A percentile compares a stretch with the other conserved stretches of the same genome.
Evolutionary conservation across 2,797 vertebrate genomes (phyloP).

Genomic region (Sebastes itinus): DNA sequence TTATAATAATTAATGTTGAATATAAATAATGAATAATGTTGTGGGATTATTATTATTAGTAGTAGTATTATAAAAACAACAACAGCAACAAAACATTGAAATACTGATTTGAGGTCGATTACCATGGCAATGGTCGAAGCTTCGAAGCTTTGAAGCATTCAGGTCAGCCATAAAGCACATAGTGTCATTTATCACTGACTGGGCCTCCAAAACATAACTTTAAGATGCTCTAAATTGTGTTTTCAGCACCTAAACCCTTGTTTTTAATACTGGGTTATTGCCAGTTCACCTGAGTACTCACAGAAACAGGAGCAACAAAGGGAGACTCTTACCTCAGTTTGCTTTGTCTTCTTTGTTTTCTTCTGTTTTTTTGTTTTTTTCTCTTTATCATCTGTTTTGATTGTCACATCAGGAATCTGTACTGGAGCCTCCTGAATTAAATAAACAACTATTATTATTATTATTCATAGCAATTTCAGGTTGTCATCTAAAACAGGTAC

Average conservation of each 20-base stretch:
- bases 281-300: background rate
- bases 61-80: too few species aligned
- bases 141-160: too few species aligned
- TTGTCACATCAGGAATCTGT: conserved; percentile 12
- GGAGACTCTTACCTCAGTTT: conserved; percentile 47
- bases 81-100: too few species aligned
- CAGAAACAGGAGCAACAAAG: background rate
- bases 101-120: too few species aligned
- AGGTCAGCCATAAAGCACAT: background rate
- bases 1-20: too few species aligned
- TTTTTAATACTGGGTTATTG: background rate
- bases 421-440: conserved; percentile 39
- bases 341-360: background rate
- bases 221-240: background rate
- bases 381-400: background rate
- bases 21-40: too few species aligned
- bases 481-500: background rate
- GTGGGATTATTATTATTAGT: too few species aligned
- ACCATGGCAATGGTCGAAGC: too few species aligned
- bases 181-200: background rate
- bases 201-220: background rate
- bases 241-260: background rate
- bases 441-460: background rate
- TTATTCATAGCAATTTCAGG: background rate
- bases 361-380: conserved; percentile 13